A percentile compares a stretch with the other conserved stretches of the same genome.
Conservation (phyloP, 2,797 vertebrate genomes). For the Ptychobarbus kaznakovi region DNA sequence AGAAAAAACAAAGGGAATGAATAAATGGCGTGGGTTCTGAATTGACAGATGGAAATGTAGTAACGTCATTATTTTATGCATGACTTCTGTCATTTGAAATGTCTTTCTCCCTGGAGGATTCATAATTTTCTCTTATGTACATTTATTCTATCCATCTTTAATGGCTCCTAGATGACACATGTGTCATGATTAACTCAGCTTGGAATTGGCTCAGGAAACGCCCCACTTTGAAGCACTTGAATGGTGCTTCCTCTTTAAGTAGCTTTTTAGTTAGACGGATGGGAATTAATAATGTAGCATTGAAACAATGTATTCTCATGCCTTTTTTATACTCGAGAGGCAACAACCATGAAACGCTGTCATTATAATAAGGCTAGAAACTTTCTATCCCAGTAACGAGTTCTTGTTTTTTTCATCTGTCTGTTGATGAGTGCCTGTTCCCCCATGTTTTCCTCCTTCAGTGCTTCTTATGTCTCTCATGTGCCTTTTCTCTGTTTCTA, state of each 20-base stretch:
- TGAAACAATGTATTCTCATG: constrained; percentile 44
- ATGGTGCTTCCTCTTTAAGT: constrained; percentile 34
- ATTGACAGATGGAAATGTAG: constrained; percentile 55
- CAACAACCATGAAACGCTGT: constrained; percentile 12
- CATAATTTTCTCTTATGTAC: constrained; percentile 52
- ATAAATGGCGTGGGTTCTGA: constrained; percentile 61
- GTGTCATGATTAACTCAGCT: constrained; percentile 64
- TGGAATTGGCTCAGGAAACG: constrained; percentile 52
- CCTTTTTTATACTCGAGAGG: constrained; percentile 27
- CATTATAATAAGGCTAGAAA: constrained; percentile 33
- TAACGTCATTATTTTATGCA: constrained; percentile 69
- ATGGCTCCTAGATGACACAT: constrained; percentile 64
- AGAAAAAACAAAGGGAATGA: constrained; percentile 21
- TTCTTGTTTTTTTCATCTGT: constrained; percentile 31
- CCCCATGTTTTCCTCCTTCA: background rate
- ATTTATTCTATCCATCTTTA: constrained; percentile 68
- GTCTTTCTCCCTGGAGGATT: constrained; percentile 49
- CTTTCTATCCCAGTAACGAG: constrained; percentile 30
- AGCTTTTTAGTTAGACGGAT: constrained; percentile 48
- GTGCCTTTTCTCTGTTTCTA: constrained; percentile 70
- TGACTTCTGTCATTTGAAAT: constrained; percentile 56
- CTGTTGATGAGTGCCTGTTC: constrained; percentile 21
- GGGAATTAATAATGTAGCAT: constrained; percentile 36
- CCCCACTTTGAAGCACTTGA: constrained; percentile 59
- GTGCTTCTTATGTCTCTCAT: constrained; percentile 11